Conservation (phyloP, 35 echinoderm and acorn worm species). For the Anneissia japonica region DNA sequence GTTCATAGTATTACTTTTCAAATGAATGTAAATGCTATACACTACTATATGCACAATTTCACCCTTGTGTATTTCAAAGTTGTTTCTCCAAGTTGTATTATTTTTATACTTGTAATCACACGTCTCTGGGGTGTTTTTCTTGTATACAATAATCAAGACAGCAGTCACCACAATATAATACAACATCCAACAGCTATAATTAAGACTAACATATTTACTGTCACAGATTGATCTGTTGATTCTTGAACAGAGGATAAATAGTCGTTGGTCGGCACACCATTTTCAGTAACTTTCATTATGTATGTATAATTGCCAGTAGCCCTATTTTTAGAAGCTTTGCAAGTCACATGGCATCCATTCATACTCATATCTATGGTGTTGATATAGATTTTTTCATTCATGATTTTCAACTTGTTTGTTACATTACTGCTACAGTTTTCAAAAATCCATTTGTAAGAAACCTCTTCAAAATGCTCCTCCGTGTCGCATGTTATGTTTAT, state of each 20-base stretch:
- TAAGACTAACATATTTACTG: not conserved
- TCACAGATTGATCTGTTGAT: no score
- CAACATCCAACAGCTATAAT: not conserved
- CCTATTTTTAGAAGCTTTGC: not conserved
- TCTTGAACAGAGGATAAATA: no score
- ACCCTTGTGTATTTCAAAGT: no score
- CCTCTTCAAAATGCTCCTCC: not conserved
- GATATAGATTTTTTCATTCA: not conserved
- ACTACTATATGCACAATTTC: no score
- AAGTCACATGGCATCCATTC: not conserved
- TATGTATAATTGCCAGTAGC: not conserved
- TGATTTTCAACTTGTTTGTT: not conserved
- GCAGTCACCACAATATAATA: not conserved
- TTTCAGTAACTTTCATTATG: not conserved
- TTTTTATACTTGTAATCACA: not conserved
- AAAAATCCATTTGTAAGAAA: not conserved
- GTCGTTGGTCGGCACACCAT: no score
- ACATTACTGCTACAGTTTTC: not conserved
- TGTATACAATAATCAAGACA: not conserved
- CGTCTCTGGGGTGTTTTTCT: not conserved
- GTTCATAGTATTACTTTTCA: no score
- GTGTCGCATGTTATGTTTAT: not conserved
- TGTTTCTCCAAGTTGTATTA: no score
- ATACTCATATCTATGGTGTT: not conserved
- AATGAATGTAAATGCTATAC: no score